These are phyloP conservation scores for Spermophilus dauricus DNA, from an alignment of 2,113 vertebrate genomes.

Conservation along the genomic window DNA sequence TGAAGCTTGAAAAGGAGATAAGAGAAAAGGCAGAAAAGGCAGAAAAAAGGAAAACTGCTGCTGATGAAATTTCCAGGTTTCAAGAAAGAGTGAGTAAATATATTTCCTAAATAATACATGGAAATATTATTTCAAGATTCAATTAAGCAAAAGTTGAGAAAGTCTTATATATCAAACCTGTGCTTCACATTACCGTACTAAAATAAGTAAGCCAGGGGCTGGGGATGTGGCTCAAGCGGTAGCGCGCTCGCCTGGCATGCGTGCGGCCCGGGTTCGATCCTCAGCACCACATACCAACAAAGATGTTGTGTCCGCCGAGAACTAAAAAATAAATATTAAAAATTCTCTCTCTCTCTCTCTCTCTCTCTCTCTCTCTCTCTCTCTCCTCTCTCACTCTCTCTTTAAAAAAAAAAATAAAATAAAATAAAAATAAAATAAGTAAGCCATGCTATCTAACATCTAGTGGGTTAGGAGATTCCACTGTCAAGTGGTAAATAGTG, in stretches of 20 bases:
- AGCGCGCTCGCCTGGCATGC: no score
- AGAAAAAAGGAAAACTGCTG: conserved; percentile 87
- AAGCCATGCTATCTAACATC: not conserved
- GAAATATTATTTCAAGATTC: not conserved
- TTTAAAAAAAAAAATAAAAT: no score
- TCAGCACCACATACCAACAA: no score
- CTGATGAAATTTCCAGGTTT: conserved; percentile 90
- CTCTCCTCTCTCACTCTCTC: no score
- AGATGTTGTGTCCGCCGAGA: no score
- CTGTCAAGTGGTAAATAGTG: not conserved
- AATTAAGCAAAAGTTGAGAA: not conserved
- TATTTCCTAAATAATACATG: not conserved
- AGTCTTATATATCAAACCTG: not conserved
- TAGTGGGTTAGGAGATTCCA: not conserved
- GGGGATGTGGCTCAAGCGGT: no score
- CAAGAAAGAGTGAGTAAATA: conserved; percentile 90
- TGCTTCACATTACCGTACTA: not conserved
- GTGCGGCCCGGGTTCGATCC: no score
- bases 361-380: no score
- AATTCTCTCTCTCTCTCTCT: no score
- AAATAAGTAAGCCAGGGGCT: not conserved
- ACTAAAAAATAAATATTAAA: no score
- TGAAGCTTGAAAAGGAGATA: conserved; percentile 86
- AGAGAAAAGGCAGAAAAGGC: conserved; percentile 88
- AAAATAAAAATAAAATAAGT: not conserved